Base-by-base conservation (phyloP, 2,113 vertebrate species). In the human (Homo sapiens) region DNA sequence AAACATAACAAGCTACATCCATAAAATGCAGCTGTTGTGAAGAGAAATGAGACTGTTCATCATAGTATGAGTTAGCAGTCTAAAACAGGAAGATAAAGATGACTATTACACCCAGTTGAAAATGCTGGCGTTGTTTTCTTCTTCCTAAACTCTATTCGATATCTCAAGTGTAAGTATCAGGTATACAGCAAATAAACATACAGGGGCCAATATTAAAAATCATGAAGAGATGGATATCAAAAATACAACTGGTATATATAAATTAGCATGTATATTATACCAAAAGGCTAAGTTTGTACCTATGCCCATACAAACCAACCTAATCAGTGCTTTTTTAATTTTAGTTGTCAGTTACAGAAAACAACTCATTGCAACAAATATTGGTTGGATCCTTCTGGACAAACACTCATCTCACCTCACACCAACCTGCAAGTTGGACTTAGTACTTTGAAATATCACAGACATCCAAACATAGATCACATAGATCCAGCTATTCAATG, bases 21-120 rank as follows among this genome's bases (percentile, higher is more conserved):
- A 96, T 96, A 96, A 98, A 96, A 76, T 6, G 40, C 92, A 96
- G 94, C 96, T 97, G 83, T 66, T 80, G 35, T 32, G 14, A 87
- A 92, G 64, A 57, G 35, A 93, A 87, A 91, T 81, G 70, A 57
- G 73, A 83, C 45, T 70, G 55, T 92, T 93, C 79, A 92, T 97
- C 84, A 90, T 93, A 18, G 68, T 57, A 48, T 2, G 52, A 97
- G 93, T 17, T 17, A 94, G n/a, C 82, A 92, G 40, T 43, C 61
- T 91, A 43, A 93, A 90, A 70, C 27, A 90, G 85, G 85, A 92
- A 97, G 84, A 95, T 59, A 93, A 95, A 88, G 82, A 70, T 79
- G 73, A 92, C 40, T 57, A 20, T 20, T 38, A 6, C 8, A n/a
- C 3, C 59, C 76, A 83, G 32, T 16, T 81, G 68, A 72, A 80